Base-by-base conservation (phyloP, 2,113 vertebrate species). In the Heteronetta atricapilla region DNA sequence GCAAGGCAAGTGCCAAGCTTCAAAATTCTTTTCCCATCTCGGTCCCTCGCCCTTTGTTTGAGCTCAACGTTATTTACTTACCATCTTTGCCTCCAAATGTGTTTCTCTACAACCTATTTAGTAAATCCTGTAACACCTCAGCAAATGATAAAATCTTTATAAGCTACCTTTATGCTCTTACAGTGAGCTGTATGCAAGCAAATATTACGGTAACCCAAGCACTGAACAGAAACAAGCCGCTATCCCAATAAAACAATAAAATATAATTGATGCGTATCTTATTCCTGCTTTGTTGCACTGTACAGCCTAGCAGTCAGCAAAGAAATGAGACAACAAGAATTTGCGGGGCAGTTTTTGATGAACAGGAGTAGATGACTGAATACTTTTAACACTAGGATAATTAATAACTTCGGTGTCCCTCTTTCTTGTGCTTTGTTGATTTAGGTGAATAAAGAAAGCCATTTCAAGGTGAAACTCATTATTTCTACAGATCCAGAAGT, bases 1-100 rank as follows among this genome's bases (percentile, higher is more conserved):
- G 34, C 31, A 20, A 16, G 34, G 33, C 0, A 0, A 70, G 53
- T 0, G 0, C 1, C 46, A 46, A 58, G 56, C 9, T 42, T 38
- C 34, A 60, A 12, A 89, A 59, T 42, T 50, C 79, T n/a, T 4
- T 28, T 80, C 44, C n/a, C 28, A 40, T 22, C 20, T 52, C 82
- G 36, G 21, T 55, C 44, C 69, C 40, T 82, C 7, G 1, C 7
- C 42, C 28, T 58, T 56, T 53, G 34, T 33, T 75, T 68, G 19
- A 94, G 42, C 60, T 63, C 68, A 36, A 36, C 38, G 18, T 56
- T 93, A 67, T 66, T 92, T 92, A 66, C 69, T 69, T 70, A 72
- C 38, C 22, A 72, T 6, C 60, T 80, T 77, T 74, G 67, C 34
- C 73, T 83, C 20, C 33, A 48, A 53, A 38, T 33, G 44, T 87